Percentiles rank a stretch among this genome's conserved stretches.
phyloP scores from a whole-genome alignment of 1,140 invertebrate species.

The Cherax quadricarinatus region DNA sequence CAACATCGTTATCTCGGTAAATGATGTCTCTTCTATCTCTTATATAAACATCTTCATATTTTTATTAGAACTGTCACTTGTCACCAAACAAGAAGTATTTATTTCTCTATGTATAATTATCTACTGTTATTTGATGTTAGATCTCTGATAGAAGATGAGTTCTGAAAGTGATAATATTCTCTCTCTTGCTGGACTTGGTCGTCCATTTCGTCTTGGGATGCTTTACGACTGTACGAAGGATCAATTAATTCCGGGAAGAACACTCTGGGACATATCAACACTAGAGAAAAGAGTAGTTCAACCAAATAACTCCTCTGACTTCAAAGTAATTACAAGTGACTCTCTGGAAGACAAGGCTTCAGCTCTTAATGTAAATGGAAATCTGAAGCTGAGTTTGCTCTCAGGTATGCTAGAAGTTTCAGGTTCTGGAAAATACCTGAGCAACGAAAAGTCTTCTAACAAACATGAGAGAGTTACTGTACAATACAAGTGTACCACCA shows the following conservation, averaged over 20 bases:
- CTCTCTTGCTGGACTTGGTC: slow-evolving; percentile 16
- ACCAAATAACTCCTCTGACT: neutral
- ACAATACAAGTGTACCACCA: slow-evolving; percentile 49
- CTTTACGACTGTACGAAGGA: slow-evolving; percentile 37
- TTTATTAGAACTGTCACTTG: too few species aligned
- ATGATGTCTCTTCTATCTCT: too few species aligned
- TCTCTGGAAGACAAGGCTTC: slow-evolving; percentile 30
- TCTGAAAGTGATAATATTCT: neutral
- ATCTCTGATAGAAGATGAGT: too few species aligned
- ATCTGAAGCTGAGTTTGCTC: slow-evolving; percentile 27
- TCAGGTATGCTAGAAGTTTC: slow-evolving; percentile 8
- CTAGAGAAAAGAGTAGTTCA: slow-evolving; percentile 16
- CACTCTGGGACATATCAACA: slow-evolving; percentile 24
- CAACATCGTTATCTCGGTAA: too few species aligned
- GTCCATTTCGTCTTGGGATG: slow-evolving; percentile 29
- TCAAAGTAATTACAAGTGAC: slow-evolving; percentile 16
- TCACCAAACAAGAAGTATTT: too few species aligned
- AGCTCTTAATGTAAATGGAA: neutral
- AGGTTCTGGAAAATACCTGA: slow-evolving; percentile 35
- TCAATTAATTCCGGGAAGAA: neutral
- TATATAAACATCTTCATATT: too few species aligned
- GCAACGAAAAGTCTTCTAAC: slow-evolving; percentile 9
- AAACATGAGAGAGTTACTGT: slow-evolving; percentile 23
- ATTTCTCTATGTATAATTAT: too few species aligned
- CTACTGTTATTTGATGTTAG: too few species aligned